Percentiles rank a stretch among this genome's conserved stretches.
Evolutionary conservation across 1,140 invertebrate genomes (phyloP).

Genomic region (Papilio xuthus): DNA sequence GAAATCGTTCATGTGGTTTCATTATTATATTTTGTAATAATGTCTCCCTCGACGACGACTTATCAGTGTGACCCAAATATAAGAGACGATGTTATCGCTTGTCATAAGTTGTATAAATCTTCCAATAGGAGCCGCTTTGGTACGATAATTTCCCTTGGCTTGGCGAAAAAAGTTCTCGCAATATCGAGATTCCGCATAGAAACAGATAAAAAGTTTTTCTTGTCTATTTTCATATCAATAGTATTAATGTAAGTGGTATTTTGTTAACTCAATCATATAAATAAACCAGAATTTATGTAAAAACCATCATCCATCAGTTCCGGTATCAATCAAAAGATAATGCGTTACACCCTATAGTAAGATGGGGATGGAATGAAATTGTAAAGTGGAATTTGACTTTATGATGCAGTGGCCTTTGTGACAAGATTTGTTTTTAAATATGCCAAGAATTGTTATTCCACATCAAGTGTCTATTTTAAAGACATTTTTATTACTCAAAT

Average conservation of each 20-base stretch:
- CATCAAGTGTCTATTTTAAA: too few relatives aligned
- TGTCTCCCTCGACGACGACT: background rate
- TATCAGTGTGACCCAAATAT: constrained; percentile 43
- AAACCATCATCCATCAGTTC: too few relatives aligned
- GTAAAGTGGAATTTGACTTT: background rate
- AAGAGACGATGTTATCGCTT: constrained; percentile 40
- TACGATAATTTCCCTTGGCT: background rate
- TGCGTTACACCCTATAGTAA: background rate
- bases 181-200: background rate
- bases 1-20: background rate
- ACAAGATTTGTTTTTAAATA: background rate
- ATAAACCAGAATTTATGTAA: background rate
- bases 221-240: background rate
- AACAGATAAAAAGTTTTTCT: background rate
- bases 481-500: too few relatives aligned
- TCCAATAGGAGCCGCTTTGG: background rate
- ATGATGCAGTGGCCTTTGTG: background rate
- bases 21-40: background rate
- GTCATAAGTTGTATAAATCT: background rate
- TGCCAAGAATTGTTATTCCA: too few relatives aligned
- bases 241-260: background rate
- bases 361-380: background rate
- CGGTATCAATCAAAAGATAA: too few relatives aligned
- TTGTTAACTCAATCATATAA: background rate
- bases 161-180: background rate